Evolutionary conservation across 2,797 vertebrate genomes (phyloP), one percentile per base, ranked within the genome.

Genomic region (Melanotaenia pygmaea): DNA sequence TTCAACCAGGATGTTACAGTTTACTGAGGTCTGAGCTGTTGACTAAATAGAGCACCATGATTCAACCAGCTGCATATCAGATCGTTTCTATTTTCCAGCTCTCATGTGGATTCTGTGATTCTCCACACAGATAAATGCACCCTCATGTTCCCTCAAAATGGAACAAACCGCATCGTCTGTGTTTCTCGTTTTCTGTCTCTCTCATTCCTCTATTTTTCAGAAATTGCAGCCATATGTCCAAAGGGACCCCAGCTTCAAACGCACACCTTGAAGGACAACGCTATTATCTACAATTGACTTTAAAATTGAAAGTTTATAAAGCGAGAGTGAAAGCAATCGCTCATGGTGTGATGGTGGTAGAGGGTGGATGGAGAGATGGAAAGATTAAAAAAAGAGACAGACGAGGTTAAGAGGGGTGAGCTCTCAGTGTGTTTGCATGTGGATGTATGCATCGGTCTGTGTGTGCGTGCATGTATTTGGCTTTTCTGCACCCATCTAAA

Each of bases 211-310:
- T 64, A 58, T n/a, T 59, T 69, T 82, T 72, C 32, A 38, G 12
- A 91, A 92, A 93, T 91, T 91, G 91, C 76, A 86, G 86, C 90
- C 92, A 92, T 45, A 82, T 92, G 90, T 86, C 22, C 20, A 16
- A 62, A 72, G 75, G 69, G 79, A 77, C 81, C 88, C 64, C 70
- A 4, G 59, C 74, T 85, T 90, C 77, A 90, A 90, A 87, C 63
- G 1, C 51, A 69, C 85, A 90, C 86, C 88, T 91, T 86, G 80
- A 90, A 80, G 77, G 90, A 79, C 72, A 82, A 83, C 75, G 73
- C 77, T 35, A 87, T 90, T 88, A 91, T 85, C 72, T 13, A 24
- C 81, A 85, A 87, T 82, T 89, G 81, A 66, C 79, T 85, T 80
- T 57, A 65, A 83, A 81, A 28, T 80, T 77, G 34, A 26, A 60